Conservation (phyloP, 2,888 invertebrate genomes). For the Nephrocerus scutellatus region DNA sequence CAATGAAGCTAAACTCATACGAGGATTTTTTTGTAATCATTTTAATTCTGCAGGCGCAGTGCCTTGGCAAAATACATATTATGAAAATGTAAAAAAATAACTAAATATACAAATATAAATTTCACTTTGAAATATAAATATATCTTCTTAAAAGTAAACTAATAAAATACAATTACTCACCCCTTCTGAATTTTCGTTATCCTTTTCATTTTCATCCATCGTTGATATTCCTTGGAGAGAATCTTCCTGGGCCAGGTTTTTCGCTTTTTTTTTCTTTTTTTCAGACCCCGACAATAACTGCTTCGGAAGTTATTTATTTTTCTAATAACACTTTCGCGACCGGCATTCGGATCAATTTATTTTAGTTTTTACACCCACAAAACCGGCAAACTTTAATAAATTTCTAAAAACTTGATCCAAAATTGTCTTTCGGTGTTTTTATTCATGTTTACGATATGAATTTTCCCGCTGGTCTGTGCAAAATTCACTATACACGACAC, state of each 20-base stretch:
- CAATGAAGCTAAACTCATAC: constrained; percentile 3
- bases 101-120: too few relatives aligned
- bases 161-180: constrained; percentile 6
- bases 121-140: too few relatives aligned
- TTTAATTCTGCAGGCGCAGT: constrained; percentile 2
- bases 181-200: too few relatives aligned
- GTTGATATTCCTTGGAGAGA: too few relatives aligned
- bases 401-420: too few relatives aligned
- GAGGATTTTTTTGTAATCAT: constrained; percentile 1
- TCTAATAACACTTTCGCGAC: constrained; percentile 2
- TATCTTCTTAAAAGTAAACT: constrained; percentile 2
- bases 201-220: too few relatives aligned
- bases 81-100: constrained; percentile 2
- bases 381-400: too few relatives aligned
- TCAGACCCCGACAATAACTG: constrained; percentile 5
- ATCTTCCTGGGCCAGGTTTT: constrained; percentile 3
- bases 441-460: too few relatives aligned
- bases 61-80: not conserved
- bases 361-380: not conserved
- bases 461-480: too few relatives aligned
- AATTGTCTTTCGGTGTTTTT: too few relatives aligned
- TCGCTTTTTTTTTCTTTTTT: constrained; percentile 1
- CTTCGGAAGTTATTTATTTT: constrained; percentile 7
- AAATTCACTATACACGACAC: too few relatives aligned
- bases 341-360: constrained; percentile 4